Base-by-base conservation (phyloP, 2,797 vertebrate genomes). In the Sebastes oblongus region DNA sequence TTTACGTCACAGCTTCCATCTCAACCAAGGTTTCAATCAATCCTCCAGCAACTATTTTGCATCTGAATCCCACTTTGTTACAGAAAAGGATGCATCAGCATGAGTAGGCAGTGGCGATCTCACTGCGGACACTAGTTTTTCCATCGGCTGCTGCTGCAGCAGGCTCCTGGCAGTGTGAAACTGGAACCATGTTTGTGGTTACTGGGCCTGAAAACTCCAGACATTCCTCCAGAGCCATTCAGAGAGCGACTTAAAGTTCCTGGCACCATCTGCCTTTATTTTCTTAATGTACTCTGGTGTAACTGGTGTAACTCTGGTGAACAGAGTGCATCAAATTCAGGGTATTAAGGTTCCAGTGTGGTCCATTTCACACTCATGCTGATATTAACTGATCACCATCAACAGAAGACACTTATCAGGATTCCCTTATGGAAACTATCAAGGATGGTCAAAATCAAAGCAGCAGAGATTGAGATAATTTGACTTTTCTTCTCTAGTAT, bases 141-240 rank as follows among this genome's bases (percentile, higher is more conserved):
- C 36, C 39, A 59, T 65, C 52, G 30, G 71, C 60, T 32, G n/a
- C 67, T 70, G 82, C 62, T 54, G 70, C 66, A 68, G 46, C 32
- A 67, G 64, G 56, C 66, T 83, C 42, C 59, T 78, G 71, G 55
- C 80, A 75, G 66, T 20, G 77, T 68, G 76, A 78, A 52, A 36
- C 66, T 72, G 50, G 70, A 83, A 74, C 75, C 54, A 60, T 77
- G 83, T 86, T 83, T 84, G 90, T 56, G 87, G 83, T 89, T 83
- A 67, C 54, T 69, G n/a, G 70, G 36, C 67, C 75, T 78, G 64
- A 83, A 88, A 89, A 75, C 81, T 80, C 71, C 75, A 88, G 83
- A 90, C 89, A 92, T 89, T 93, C 90, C 86, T 87, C 60, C 11
- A 72, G 61, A 88, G 71, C 55, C 77, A 80, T 84, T 85, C 54